A percentile compares a stretch with the other conserved stretches of the same genome.
Evolutionary conservation across 2,113 vertebrate genomes (phyloP).

Genomic region (Dasyurus viverrinus): DNA sequence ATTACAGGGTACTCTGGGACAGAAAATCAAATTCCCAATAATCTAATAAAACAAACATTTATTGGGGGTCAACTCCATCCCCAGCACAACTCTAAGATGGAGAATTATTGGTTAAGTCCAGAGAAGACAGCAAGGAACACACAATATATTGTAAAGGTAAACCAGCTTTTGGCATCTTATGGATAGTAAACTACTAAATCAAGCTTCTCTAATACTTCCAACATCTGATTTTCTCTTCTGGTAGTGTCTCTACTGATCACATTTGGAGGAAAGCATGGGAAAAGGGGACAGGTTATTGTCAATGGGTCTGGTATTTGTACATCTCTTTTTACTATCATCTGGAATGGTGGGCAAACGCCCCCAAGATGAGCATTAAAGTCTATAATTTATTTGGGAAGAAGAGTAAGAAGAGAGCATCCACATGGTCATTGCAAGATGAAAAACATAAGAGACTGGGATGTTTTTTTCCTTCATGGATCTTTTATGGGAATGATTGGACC

Average conservation of each 20-base stretch:
- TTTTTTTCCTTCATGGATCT: not conserved
- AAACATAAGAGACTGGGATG: not conserved
- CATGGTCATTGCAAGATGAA: not conserved
- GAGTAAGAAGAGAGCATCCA: not conserved
- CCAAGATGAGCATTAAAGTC: not conserved
- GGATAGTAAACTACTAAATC: not conserved
- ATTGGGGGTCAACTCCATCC: conserved; percentile 1
- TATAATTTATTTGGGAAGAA: not conserved
- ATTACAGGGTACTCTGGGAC: conserved; percentile 20
- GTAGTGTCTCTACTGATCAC: not conserved
- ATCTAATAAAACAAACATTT: conserved; percentile 49
- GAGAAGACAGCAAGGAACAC: conserved; percentile 26
- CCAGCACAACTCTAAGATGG: conserved; percentile 34
- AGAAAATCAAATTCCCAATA: conserved; percentile 27
- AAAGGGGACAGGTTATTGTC: not conserved
- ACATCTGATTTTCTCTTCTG: not conserved
- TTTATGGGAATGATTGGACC: not conserved
- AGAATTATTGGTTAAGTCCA: conserved; percentile 1
- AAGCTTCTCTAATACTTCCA: not conserved
- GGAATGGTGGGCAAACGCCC: not conserved
- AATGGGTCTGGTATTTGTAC: not conserved
- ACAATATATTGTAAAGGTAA: conserved; percentile 26
- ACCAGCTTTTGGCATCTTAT: not conserved
- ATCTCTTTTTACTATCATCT: not conserved
- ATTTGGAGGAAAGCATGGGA: not conserved